Percentiles rank a stretch among this genome's conserved stretches.
phyloP scores from a whole-genome alignment of 2,888 invertebrate species.

The Cheilosia urbana region DNA sequence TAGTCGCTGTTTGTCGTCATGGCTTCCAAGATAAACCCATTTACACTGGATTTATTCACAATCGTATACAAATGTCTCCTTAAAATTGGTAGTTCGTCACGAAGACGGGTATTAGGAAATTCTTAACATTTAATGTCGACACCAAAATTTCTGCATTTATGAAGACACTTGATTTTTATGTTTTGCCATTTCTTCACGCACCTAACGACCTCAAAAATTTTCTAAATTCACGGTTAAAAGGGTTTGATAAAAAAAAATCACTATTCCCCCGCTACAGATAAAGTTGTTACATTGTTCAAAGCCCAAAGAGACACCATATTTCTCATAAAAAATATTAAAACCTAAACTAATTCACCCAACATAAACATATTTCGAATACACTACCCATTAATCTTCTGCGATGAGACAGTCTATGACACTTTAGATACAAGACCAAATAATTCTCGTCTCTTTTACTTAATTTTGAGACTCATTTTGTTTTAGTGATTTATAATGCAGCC shows the following conservation, averaged over 20 bases:
- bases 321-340: background rate
- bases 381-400: background rate
- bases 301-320: background rate
- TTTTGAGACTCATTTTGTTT: slow-evolving; percentile 10
- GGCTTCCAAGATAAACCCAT: too few species aligned
- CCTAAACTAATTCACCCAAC: background rate
- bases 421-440: background rate
- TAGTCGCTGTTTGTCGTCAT: too few species aligned
- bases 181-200: too few species aligned
- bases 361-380: slow-evolving; percentile 8
- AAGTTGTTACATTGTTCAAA: background rate
- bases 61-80: too few species aligned
- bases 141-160: too few species aligned
- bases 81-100: too few species aligned
- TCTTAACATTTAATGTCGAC: too few species aligned
- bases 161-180: too few species aligned
- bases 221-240: too few species aligned
- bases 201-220: too few species aligned
- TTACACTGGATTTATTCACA: too few species aligned
- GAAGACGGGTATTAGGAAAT: too few species aligned
- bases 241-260: background rate
- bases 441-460: slow-evolving; percentile 3
- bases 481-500: slow-evolving; percentile 49
- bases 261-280: background rate
- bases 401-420: background rate